Evolutionary conservation across 2,888 invertebrate genomes (phyloP).

Genomic region (Rhingia campestris): DNA sequence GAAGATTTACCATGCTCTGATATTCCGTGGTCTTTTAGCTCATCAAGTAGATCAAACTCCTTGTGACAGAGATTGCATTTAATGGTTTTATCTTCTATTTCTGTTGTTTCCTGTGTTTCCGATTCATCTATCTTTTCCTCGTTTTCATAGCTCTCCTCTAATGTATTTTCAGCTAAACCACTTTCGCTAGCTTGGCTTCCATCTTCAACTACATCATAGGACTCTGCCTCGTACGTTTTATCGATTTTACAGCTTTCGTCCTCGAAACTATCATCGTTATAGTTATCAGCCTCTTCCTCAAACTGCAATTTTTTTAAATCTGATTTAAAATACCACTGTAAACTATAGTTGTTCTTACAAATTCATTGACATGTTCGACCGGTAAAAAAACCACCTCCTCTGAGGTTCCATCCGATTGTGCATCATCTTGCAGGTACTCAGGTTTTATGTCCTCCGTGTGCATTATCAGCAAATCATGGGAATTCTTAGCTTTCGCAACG

Average conservation of each 20-base stretch:
- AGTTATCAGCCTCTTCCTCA: constrained; percentile 34
- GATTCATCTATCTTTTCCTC: constrained; percentile 21
- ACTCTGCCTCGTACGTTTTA: not conserved
- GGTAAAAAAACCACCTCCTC: constrained; percentile 41
- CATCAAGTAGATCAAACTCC: constrained; percentile 51
- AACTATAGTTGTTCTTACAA: constrained; percentile 13
- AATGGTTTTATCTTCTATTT: not conserved
- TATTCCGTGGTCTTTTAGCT: constrained; percentile 68
- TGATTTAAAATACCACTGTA: not conserved
- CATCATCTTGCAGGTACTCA: constrained; percentile 33
- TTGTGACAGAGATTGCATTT: constrained; percentile 71
- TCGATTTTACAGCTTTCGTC: constrained; percentile 12
- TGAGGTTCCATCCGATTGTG: constrained; percentile 12
- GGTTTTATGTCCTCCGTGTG: constrained; percentile 32
- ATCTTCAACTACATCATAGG: constrained; percentile 11
- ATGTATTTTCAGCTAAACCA: constrained; percentile 3
- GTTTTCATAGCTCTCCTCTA: constrained; percentile 18
- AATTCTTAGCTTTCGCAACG: constrained; percentile 65
- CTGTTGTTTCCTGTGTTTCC: not conserved
- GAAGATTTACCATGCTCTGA: constrained; percentile 61
- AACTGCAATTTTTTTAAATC: constrained; percentile 15
- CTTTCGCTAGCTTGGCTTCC: constrained; percentile 3
- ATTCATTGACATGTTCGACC: constrained; percentile 34
- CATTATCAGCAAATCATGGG: constrained; percentile 47
- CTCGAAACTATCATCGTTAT: not conserved